Percentiles rank a stretch among this genome's conserved stretches.
These are phyloP conservation scores for Hemaris fuciformis DNA, from an alignment of 2,888 invertebrate species.

Conservation along the genomic window DNA sequence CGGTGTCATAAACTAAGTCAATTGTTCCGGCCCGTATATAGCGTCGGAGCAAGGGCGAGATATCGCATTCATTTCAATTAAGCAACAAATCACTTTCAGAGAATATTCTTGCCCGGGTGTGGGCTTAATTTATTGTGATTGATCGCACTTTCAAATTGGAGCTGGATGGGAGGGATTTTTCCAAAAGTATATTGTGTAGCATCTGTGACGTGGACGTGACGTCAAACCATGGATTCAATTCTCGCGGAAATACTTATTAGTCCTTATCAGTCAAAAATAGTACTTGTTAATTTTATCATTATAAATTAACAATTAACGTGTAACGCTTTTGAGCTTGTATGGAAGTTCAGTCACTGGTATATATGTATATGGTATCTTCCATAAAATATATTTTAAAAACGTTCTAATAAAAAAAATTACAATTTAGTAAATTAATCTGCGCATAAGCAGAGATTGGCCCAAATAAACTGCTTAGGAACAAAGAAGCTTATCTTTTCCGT, in stretches of 20 bases:
- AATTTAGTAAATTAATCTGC: neutral
- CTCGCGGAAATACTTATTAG: too few relatives aligned
- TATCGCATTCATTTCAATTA: constrained; percentile 16
- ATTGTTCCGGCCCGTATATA: neutral
- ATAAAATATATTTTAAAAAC: neutral
- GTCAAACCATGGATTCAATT: too few relatives aligned
- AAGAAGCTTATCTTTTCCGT: constrained; percentile 19
- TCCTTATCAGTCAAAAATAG: too few relatives aligned
- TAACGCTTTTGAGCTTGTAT: too few relatives aligned
- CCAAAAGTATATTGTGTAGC: neutral
- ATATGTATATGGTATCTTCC: neutral
- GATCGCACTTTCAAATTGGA: constrained; percentile 12
- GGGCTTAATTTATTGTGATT: constrained; percentile 16
- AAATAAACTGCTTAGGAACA: constrained; percentile 16
- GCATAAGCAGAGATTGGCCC: neutral
- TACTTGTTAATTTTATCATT: too few relatives aligned
- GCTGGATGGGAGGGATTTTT: neutral
- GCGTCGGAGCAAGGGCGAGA: neutral
- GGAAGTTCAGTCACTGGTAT: too few relatives aligned
- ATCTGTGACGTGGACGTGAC: neutral
- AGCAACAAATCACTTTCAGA: constrained; percentile 13
- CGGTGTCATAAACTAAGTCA: neutral
- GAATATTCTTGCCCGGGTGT: constrained; percentile 2
- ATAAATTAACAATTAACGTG: too few relatives aligned
- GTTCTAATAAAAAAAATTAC: neutral